Base-by-base conservation (phyloP, 2,113 vertebrate species). In the Pseudonaja textilis region DNA sequence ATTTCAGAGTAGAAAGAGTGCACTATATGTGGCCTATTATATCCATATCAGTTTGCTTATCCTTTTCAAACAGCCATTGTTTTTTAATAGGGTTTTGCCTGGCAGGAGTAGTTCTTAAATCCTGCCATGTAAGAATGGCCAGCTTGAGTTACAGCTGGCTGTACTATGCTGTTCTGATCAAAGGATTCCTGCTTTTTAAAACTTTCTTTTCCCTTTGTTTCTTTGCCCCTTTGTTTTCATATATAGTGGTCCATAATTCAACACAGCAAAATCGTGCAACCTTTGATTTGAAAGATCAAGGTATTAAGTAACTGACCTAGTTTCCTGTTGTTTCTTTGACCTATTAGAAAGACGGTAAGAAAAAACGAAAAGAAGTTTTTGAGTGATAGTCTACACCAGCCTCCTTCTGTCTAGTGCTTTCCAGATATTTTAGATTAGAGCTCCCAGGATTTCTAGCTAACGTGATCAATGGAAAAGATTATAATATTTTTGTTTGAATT, bases 21-120 rank as follows among this genome's bases (percentile, higher is more conserved):
- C 97, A 94, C 97, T 96, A 97, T 97, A 97, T 98, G 97, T 97
- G 97, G 97, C 95, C 97, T 97, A 97, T 98, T 98, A 98, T 98
- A 98, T 98, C 98, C 97, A 97, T 98, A 98, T 98, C 97, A 97
- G 94, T 97, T 98, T 98, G 97, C 97, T 98, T 98, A 97, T 96
- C 95, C 97, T 97, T 98, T 98, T 97, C 97, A 97, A 97, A 93
- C 95, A 97, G 97, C 97, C 96, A 97, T 98, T 98, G 97, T 98
- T 96, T 97, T 98, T 98, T 98, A 98, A 97, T 97, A 97, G 96
- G 96, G 95, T 96, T 95, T 95, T 97, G 97, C 97, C 96, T 97
- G 96, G 97, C 97, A 97, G 97, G 97, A 96, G 96, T 96, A 97
- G 96, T 97, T 95, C 96, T 97, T 98, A 97, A 97, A 98, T 97